Evolutionary conservation across 1,140 invertebrate species (phyloP), one percentile per base, ranked within the genome.

Genomic region (Phymorhynchus buccinoides): DNA sequence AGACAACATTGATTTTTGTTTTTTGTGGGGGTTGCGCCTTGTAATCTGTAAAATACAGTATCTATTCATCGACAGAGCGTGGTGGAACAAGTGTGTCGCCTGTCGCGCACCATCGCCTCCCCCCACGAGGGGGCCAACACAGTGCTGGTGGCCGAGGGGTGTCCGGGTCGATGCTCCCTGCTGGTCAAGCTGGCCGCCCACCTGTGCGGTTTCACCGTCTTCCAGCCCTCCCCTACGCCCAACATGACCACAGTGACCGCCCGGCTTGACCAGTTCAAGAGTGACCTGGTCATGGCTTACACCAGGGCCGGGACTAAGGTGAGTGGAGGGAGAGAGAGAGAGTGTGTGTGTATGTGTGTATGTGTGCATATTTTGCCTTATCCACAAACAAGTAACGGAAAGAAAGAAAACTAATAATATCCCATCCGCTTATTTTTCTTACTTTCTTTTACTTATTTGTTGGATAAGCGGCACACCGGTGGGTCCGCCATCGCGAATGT

Each of bases 261-360:
- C 80, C 90, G 90, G 75, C 90, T 93, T 88, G 91, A 91, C 3
- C 89, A 89, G 73, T 93, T 93, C 86, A 93, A 93, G 86, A 87
- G 88, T 7, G 92, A 93, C 79, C 86, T 93, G 2, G 91, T 92
- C 1, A 84, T 89, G 18, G 91, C 91, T 2, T 93, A 93, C 79
- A 92, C 90, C 27, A 89, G 90, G 37, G 91, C 92, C 81, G 92
- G 92, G 9, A 88, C 92, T 32, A 92, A 90, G 89, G 92, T 93
- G 78, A 84, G 88, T 82, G 62, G 32, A 37, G 35, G 16, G 41
- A 37, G 41, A 37, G 73, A 37, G 73, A 37, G 18, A 22, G 39
- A 1, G 77, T 44, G 44, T 44, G 35, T 79, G 77, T 42, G 1
- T 79, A 41, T 56, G 79, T 80, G 44, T 62, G 79, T 56, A 48